Conservation (phyloP, 2,888 invertebrate species). For the Synergus japonicus region DNA sequence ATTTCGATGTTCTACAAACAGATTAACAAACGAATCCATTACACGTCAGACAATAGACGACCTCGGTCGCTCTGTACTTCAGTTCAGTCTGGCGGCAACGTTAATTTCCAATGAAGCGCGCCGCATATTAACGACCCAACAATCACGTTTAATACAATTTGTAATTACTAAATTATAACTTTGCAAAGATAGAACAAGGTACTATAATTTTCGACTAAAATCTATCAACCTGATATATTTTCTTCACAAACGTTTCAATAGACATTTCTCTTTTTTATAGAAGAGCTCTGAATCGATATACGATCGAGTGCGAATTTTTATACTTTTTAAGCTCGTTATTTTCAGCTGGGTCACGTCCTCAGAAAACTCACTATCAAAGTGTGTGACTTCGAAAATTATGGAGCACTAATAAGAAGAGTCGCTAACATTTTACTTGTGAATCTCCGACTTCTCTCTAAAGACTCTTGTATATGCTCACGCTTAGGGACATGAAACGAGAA, state of each 20-base stretch:
- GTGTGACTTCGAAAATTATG: slow-evolving; percentile 4
- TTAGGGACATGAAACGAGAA: slow-evolving; percentile 10
- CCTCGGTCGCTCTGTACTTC: slow-evolving; percentile 9
- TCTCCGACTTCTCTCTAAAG: slow-evolving; percentile 22
- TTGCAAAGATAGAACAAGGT: too few relatives aligned
- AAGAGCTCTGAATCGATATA: neutral
- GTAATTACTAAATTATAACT: neutral
- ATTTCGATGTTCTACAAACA: slow-evolving; percentile 73
- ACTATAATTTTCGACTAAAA: neutral
- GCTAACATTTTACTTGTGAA: slow-evolving; percentile 10
- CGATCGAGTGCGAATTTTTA: neutral
- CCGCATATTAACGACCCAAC: slow-evolving; percentile 1
- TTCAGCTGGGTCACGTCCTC: neutral
- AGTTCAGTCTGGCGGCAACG: slow-evolving; percentile 17
- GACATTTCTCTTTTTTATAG: neutral
- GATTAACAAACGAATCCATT: slow-evolving; percentile 53
- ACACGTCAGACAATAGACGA: slow-evolving; percentile 39
- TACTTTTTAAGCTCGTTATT: slow-evolving; percentile 5
- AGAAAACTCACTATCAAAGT: too few relatives aligned
- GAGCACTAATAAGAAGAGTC: neutral
- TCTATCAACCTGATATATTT: neutral
- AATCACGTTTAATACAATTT: neutral
- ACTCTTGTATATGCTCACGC: neutral
- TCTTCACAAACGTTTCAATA: neutral
- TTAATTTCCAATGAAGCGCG: slow-evolving; percentile 32